Evolutionary conservation across 2,113 vertebrate genomes (phyloP).

Genomic region (Amphiprion percula): DNA sequence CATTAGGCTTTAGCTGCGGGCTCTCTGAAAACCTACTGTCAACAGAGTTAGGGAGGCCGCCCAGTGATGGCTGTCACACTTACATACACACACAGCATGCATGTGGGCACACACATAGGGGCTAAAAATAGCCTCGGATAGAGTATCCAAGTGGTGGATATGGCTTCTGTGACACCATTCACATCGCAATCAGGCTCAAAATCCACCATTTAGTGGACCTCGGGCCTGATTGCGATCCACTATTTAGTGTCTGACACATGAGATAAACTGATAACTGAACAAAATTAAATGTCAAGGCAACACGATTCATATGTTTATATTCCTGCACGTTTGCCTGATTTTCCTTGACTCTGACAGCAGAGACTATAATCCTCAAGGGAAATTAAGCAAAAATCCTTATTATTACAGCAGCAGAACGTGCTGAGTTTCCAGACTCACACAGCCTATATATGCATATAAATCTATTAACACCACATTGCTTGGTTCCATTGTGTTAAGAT

Average conservation of each 20-base stretch:
- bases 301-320: constrained; percentile 50
- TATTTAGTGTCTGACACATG: constrained; percentile 43
- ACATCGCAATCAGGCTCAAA: constrained; percentile 23
- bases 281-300: constrained; percentile 61
- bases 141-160: constrained; percentile 43
- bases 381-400: constrained; percentile 66
- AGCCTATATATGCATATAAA: constrained; percentile 25
- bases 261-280: constrained; percentile 61
- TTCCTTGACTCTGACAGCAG: constrained; percentile 55
- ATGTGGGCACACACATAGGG: not conserved
- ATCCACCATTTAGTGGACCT: constrained; percentile 31
- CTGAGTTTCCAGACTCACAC: constrained; percentile 53
- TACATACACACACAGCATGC: constrained; percentile 28
- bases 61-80: constrained; percentile 70
- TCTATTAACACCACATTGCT: constrained; percentile 18
- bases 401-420: constrained; percentile 61
- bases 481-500: not conserved
- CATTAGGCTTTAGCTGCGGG: constrained; percentile 76
- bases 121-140: constrained; percentile 61
- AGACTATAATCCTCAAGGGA: constrained; percentile 59
- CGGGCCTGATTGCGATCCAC: constrained; percentile 3
- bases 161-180: constrained; percentile 53
- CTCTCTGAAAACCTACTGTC: constrained; percentile 72
- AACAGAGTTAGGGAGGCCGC: constrained; percentile 60
- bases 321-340: constrained; percentile 42